A percentile compares a stretch with the other conserved stretches of the same genome.
Evolutionary conservation across 1,140 invertebrate species (phyloP).

Genomic region (Harpegnathos saltator): DNA sequence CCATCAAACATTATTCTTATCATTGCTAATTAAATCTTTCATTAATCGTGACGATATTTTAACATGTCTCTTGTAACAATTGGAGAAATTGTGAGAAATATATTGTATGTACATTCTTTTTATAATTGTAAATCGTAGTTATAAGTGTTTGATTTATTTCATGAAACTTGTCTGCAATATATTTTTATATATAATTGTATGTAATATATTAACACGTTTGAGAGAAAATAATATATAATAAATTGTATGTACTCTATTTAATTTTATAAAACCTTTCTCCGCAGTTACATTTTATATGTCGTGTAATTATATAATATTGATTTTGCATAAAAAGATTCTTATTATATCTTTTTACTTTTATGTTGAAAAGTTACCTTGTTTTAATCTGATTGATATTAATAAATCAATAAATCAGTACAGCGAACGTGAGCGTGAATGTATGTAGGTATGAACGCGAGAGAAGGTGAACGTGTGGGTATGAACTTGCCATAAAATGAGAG

Average conservation of each 20-base stretch:
- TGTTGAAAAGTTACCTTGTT: too few relatives aligned
- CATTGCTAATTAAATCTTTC: background rate
- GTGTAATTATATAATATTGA: too few relatives aligned
- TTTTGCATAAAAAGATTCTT: too few relatives aligned
- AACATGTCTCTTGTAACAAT: background rate
- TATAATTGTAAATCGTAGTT: conserved; percentile 16
- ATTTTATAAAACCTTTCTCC: background rate
- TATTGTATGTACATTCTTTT: conserved; percentile 22
- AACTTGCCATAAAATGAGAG: background rate
- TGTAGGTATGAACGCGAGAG: too few relatives aligned
- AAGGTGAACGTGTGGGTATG: too few relatives aligned
- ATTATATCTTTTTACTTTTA: too few relatives aligned
- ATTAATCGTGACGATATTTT: background rate
- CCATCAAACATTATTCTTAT: conserved; percentile 22
- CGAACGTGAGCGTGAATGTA: too few relatives aligned
- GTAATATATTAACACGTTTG: conserved; percentile 9
- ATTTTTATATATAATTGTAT: background rate
- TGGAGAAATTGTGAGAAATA: background rate
- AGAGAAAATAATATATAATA: background rate
- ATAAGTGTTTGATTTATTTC: background rate
- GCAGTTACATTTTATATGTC: background rate
- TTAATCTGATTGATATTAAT: too few relatives aligned
- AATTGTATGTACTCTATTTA: conserved; percentile 10
- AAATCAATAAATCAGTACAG: too few relatives aligned
- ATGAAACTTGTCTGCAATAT: background rate